A percentile compares a stretch with the other conserved stretches of the same genome.
These are phyloP conservation scores for Hylaea fasciaria DNA, from an alignment of 2,888 invertebrate species.

Conservation along the genomic window DNA sequence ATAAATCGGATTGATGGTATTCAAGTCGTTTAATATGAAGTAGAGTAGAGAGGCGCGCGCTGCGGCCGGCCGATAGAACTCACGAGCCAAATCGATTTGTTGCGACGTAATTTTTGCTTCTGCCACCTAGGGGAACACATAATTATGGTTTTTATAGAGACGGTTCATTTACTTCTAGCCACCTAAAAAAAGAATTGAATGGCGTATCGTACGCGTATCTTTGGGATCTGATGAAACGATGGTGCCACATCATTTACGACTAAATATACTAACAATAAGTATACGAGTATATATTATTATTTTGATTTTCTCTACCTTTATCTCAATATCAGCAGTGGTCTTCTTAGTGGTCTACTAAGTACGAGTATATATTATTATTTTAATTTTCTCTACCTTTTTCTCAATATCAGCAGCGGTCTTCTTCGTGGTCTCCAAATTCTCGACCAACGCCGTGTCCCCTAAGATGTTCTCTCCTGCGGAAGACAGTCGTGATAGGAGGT, in stretches of 20 bases:
- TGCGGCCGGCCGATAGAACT: slow-evolving; percentile 94
- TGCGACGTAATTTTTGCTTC: slow-evolving; percentile 96
- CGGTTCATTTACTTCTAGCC: too few species aligned
- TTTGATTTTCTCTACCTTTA: too few species aligned
- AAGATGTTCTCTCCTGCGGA: slow-evolving; percentile 97
- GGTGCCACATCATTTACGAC: too few species aligned
- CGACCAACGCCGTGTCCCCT: slow-evolving; percentile 97
- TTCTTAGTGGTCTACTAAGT: too few species aligned
- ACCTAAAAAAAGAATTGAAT: too few species aligned
- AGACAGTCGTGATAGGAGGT: slow-evolving; percentile 94
- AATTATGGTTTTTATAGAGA: neutral
- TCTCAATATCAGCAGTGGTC: too few species aligned
- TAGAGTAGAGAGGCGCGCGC: slow-evolving; percentile 96
- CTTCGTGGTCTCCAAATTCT: slow-evolving; percentile 98
- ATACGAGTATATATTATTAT: too few species aligned
- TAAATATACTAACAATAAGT: too few species aligned
- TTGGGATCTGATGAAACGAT: too few species aligned
- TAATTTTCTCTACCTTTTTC: slow-evolving; percentile 86
- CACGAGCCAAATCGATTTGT: slow-evolving; percentile 96
- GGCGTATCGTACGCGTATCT: too few species aligned
- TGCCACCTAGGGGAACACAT: slow-evolving; percentile 81
- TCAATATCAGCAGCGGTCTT: slow-evolving; percentile 98
- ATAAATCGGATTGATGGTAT: slow-evolving; percentile 98
- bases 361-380: too few species aligned
- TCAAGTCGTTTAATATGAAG: slow-evolving; percentile 97